A percentile compares a stretch with the other conserved stretches of the same genome.
phyloP scores from a whole-genome alignment of 2,113 vertebrate species.

The Pomatorhinus ruficollis region DNA sequence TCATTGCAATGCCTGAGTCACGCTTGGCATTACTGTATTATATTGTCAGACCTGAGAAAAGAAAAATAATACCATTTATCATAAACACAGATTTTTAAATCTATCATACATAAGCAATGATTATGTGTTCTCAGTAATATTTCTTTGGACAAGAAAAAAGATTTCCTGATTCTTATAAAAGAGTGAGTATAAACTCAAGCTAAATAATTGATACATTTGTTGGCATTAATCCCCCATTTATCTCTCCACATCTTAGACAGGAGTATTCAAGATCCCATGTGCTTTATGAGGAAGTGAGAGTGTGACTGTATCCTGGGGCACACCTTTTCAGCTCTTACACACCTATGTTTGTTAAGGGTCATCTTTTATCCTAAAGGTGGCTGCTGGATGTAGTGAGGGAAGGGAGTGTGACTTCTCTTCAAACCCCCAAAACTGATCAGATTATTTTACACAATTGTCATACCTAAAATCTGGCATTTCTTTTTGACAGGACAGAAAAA shows the following conservation, averaged over 20 bases:
- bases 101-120: not conserved
- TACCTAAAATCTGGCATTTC: not conserved
- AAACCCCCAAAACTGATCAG: not conserved
- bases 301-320: not conserved
- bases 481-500: not conserved
- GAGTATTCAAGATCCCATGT: not conserved
- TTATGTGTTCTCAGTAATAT: not conserved
- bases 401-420: not conserved
- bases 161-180: not conserved
- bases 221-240: not conserved
- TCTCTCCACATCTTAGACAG: not conserved
- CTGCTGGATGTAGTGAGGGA: not conserved
- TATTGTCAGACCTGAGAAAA: slow-evolving; percentile 14
- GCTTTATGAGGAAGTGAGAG: not conserved
- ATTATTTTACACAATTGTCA: not conserved
- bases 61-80: not conserved
- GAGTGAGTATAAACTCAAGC: not conserved
- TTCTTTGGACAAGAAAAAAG: not conserved
- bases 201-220: not conserved
- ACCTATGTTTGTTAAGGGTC: not conserved
- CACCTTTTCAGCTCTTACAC: not conserved
- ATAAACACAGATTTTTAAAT: not conserved
- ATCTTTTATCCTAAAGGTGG: not conserved
- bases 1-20: slow-evolving; percentile 42
- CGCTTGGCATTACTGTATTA: not conserved